Percentiles rank a stretch among this genome's conserved stretches.
phyloP scores from a whole-genome alignment of 2,888 invertebrate species.

The Coronaproctus castanopsis region DNA sequence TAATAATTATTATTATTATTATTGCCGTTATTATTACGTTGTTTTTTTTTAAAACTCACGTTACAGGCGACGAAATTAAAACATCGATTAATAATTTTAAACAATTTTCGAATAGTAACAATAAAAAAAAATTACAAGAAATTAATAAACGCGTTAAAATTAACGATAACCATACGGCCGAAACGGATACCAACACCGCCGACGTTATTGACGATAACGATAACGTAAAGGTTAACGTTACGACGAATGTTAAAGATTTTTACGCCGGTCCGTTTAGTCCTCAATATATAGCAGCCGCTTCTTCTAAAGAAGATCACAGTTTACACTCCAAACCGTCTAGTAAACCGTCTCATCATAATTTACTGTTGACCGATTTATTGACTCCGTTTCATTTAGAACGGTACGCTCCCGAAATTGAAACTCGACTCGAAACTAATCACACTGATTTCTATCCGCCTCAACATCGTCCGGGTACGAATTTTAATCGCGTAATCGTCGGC shows the following conservation, averaged over 20 bases:
- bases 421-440: constrained; percentile 6
- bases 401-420: constrained; percentile 11
- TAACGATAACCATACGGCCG: too few species aligned
- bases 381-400: constrained; percentile 16
- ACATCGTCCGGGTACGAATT: background rate
- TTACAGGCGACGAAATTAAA: constrained; percentile 10
- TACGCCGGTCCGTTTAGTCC: constrained; percentile 17
- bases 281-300: constrained; percentile 14
- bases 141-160: background rate
- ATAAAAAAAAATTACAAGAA: background rate
- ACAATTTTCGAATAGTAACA: too few species aligned
- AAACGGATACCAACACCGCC: background rate
- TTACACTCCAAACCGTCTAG: constrained; percentile 8
- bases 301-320: constrained; percentile 2
- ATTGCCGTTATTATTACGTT: too few species aligned
- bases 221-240: constrained; percentile 15
- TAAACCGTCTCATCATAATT: constrained; percentile 10
- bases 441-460: background rate
- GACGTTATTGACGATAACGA: background rate
- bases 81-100: constrained; percentile 1
- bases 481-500: too few species aligned
- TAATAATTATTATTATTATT: too few species aligned
- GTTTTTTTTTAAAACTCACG: too few species aligned
- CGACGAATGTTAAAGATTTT: constrained; percentile 18
- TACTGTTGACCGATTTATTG: constrained; percentile 14